phyloP scores from a whole-genome alignment of 2,797 vertebrate species.

The Tangara arthus region DNA sequence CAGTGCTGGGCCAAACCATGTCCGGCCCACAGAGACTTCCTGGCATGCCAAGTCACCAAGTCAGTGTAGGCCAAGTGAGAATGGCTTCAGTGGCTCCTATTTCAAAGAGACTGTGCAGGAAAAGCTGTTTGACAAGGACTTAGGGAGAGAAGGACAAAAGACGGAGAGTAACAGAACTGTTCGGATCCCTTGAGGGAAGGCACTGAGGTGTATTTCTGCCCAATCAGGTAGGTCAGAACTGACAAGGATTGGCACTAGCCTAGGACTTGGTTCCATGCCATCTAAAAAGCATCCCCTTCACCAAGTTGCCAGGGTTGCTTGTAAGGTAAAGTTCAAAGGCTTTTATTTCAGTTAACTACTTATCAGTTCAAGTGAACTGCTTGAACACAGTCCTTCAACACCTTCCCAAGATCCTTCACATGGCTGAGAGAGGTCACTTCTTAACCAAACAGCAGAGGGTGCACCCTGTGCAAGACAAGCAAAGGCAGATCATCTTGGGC shows the following conservation, averaged over 20 bases:
- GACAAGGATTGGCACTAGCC: background rate
- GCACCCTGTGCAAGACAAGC: background rate
- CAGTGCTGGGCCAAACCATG: background rate
- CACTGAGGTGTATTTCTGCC: background rate
- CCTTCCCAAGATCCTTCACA: background rate
- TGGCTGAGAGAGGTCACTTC: background rate
- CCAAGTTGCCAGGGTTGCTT: background rate
- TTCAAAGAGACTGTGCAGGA: background rate
- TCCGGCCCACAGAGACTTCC: background rate
- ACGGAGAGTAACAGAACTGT: background rate
- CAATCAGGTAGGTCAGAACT: background rate
- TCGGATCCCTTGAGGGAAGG: background rate
- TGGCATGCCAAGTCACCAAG: background rate
- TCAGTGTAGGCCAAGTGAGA: background rate
- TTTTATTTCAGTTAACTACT: background rate
- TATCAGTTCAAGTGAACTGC: background rate
- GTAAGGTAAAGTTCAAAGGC: background rate
- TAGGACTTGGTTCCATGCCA: background rate
- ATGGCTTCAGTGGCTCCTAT: background rate
- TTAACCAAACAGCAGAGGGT: background rate
- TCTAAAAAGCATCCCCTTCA: background rate
- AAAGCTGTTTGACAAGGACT: background rate
- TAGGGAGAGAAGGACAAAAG: background rate
- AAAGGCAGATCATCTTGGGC: background rate
- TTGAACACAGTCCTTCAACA: background rate